Conservation (phyloP, 2,113 vertebrate genomes). For the Pelecanoides urinatrix region DNA sequence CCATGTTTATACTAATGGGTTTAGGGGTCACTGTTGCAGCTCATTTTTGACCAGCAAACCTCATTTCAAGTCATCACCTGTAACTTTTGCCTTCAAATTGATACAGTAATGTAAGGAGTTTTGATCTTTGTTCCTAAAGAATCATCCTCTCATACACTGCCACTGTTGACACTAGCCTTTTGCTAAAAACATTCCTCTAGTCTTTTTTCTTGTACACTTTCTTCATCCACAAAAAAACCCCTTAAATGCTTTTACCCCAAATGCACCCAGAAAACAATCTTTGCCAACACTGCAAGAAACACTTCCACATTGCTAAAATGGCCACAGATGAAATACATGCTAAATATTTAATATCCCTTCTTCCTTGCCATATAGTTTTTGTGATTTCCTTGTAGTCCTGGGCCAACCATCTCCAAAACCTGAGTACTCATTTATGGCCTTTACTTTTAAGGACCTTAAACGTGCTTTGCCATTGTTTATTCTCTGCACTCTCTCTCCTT, state of each 20-base stretch:
- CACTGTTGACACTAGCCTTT: neutral
- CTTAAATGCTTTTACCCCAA: accelerated
- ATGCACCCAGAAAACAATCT: neutral
- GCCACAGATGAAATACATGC: neutral
- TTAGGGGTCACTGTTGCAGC: neutral
- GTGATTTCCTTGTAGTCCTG: neutral
- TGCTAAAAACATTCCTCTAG: neutral
- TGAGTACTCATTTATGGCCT: neutral
- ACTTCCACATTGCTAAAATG: neutral
- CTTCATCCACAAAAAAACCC: neutral
- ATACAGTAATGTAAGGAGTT: neutral
- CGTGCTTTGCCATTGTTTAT: neutral
- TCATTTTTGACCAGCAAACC: neutral
- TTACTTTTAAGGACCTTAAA: neutral
- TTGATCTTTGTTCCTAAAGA: neutral
- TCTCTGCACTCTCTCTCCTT: neutral
- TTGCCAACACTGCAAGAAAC: neutral
- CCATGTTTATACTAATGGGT: neutral
- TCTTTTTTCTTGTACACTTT: neutral
- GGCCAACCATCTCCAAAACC: neutral
- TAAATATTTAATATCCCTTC: neutral
- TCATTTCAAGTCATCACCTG: neutral
- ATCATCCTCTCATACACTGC: neutral
- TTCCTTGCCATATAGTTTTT: neutral
- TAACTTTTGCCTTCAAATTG: neutral